Percentiles rank a stretch among this genome's conserved stretches.
phyloP scores from a whole-genome alignment of 2,888 invertebrate genomes.

The Atherix ibis region DNA sequence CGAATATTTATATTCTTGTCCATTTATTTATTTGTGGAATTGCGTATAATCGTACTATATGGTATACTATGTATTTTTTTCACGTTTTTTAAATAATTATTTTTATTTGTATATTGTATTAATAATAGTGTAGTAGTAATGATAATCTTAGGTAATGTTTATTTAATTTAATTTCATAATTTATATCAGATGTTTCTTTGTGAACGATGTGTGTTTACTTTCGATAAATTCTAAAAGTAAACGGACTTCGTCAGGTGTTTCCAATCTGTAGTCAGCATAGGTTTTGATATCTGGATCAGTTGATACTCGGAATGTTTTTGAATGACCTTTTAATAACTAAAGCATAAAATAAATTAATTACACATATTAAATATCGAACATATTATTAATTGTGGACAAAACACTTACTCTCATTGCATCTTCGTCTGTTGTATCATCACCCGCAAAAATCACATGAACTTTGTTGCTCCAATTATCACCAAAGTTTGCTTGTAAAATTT shows the following conservation, averaged over 20 bases:
- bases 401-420: constrained; percentile 66
- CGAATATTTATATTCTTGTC: no score
- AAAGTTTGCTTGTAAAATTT: constrained; percentile 54
- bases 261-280: constrained; percentile 51
- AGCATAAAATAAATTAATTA: constrained; percentile 7
- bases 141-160: background rate
- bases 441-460: constrained; percentile 64
- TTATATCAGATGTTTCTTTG: background rate
- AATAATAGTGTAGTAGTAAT: background rate
- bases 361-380: no score
- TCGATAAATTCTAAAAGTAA: constrained; percentile 55
- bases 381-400: background rate
- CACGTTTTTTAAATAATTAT: no score
- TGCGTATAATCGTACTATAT: no score
- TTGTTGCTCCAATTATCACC: constrained; percentile 48
- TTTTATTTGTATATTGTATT: no score
- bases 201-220: constrained; percentile 2
- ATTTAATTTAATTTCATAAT: background rate
- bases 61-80: no score
- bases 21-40: no score
- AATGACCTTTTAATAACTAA: constrained; percentile 54
- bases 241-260: constrained; percentile 52
- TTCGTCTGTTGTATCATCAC: constrained; percentile 79
- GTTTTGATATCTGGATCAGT: constrained; percentile 50
- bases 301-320: constrained; percentile 59